Conservation (phyloP, 2,113 vertebrate genomes). For the Callithrix jacchus region DNA sequence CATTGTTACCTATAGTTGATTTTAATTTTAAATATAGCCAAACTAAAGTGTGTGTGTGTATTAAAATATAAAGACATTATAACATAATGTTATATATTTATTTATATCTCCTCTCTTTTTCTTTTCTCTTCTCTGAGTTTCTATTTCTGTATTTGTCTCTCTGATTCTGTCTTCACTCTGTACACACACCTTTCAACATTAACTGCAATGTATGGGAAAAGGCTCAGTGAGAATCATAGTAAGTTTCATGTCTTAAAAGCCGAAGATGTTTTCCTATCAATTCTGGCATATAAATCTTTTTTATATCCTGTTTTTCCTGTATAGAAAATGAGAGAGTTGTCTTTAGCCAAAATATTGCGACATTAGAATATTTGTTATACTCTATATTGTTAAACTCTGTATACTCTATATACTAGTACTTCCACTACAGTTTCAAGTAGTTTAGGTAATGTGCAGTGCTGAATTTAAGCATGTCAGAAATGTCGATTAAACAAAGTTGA, state of each 20-base stretch:
- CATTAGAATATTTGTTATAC: not conserved
- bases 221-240: not conserved
- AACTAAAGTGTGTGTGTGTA: not conserved
- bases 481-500: not conserved
- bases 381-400: not conserved
- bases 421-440: not conserved
- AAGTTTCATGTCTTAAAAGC: not conserved
- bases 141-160: not conserved
- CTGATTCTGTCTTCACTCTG: not conserved
- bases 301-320: not conserved
- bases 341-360: not conserved
- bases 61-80: not conserved
- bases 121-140: not conserved
- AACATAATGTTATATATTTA: not conserved
- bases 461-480: not conserved
- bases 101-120: not conserved
- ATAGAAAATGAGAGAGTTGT: not conserved
- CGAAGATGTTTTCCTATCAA: slow-evolving; percentile 22
- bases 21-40: not conserved
- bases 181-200: not conserved
- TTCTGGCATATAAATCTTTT: not conserved
- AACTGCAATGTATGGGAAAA: not conserved
- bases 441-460: not conserved
- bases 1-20: not conserved
- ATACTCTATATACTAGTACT: not conserved